Conservation (phyloP, 2,888 invertebrate species). For the Thera britannica region DNA sequence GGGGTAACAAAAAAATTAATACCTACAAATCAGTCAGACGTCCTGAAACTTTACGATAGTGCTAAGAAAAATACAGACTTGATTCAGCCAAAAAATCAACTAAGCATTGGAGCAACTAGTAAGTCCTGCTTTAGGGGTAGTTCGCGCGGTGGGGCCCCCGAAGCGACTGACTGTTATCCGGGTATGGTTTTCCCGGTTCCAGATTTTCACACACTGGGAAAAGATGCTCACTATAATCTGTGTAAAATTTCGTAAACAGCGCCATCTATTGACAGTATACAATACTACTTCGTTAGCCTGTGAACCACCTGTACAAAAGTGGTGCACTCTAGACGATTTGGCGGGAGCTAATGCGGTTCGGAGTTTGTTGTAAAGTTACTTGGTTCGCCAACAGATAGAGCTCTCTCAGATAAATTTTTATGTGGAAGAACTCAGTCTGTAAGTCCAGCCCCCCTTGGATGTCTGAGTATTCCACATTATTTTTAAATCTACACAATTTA, state of each 20-base stretch:
- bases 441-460: no score
- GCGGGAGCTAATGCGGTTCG: conserved; percentile 8
- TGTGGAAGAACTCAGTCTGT: no score
- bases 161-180: conserved; percentile 76
- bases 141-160: conserved; percentile 68
- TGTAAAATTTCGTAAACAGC: conserved; percentile 32
- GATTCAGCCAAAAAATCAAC: conserved; percentile 27
- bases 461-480: no score
- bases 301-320: conserved; percentile 1
- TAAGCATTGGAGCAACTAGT: conserved; percentile 19
- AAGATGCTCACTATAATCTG: conserved; percentile 41
- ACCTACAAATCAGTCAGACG: conserved; percentile 32
- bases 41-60: conserved; percentile 44
- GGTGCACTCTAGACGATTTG: conserved; percentile 12
- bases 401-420: background rate
- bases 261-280: conserved; percentile 42
- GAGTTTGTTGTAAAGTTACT: background rate
- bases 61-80: conserved; percentile 34
- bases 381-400: conserved; percentile 12
- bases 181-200: conserved; percentile 72
- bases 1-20: conserved; percentile 32
- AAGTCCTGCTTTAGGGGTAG: conserved; percentile 45
- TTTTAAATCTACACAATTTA: no score
- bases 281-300: conserved; percentile 20
- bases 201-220: conserved; percentile 55